Evolutionary conservation across 2,797 vertebrate species (phyloP), one percentile per base, ranked within the genome.

Genomic region (Fratercula arctica): DNA sequence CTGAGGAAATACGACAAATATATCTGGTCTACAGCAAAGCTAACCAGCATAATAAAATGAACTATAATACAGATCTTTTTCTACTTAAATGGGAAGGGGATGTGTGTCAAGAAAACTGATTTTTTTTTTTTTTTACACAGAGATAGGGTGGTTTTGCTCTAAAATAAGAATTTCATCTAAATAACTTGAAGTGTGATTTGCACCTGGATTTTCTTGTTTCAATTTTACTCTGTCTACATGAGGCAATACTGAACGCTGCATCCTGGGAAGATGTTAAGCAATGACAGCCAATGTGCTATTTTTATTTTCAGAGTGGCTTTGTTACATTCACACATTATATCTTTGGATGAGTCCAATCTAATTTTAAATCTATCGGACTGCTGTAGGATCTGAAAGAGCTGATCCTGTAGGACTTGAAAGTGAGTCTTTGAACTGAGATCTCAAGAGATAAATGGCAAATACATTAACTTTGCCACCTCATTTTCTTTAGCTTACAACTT

Each of bases 401-500:
- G 95, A 96, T 96, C 89, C 93, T 92, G 89, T 86, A 94, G 79
- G 92, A 96, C 96, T 96, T 94, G 69, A 63, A 85, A 91, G 82
- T 5, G 35, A 95, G 73, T 82, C 92, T 96, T 92, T 92, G 96
- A 97, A 96, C 95, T 64, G 73, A 89, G 91, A 96, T 97, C 92
- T 97, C 95, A 92, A 37, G 43, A 96, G 96, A 96, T 96, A 96
- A 94, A 96, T 96, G 89, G 85, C 92, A 95, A 93, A 92, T 93
- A 94, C 91, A 95, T 97, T 96, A 95, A 94, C 91, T 96, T 90
- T 90, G 91, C 96, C 93, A 94, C 90, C 90, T 96, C 90, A 92
- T 96, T 94, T 95, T 96, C 97, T 92, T 88, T 91, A 88, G 82
- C 92, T 96, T 91, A 94, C 91, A 90, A 94, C 92, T 94, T 93